A percentile compares a stretch with the other conserved stretches of the same genome.
Evolutionary conservation across 2,888 invertebrate species (phyloP).

Genomic region (Erebia ligea): DNA sequence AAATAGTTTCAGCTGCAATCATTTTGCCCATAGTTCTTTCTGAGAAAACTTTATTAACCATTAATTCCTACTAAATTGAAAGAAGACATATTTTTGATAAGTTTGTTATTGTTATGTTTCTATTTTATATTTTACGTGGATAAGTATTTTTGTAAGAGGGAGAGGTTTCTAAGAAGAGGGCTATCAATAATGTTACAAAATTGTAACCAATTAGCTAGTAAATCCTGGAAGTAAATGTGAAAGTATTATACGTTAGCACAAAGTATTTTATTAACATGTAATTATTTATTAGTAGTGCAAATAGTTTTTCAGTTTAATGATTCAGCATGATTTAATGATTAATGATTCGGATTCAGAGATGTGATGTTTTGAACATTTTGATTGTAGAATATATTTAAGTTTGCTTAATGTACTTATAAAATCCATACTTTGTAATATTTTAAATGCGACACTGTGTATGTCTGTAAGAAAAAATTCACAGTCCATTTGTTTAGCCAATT

Average conservation of each 20-base stretch:
- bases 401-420: too few species aligned
- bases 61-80: background rate
- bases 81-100: constrained; percentile 33
- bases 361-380: background rate
- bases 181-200: constrained; percentile 9
- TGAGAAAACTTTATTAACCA: constrained; percentile 20
- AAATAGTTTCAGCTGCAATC: too few species aligned
- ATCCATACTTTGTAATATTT: too few species aligned
- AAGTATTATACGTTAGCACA: constrained; percentile 19
- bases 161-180: too few species aligned
- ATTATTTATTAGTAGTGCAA: background rate
- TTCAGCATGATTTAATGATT: background rate
- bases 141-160: constrained; percentile 20
- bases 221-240: constrained; percentile 13
- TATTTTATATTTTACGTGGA: constrained; percentile 21
- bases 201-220: background rate
- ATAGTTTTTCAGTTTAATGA: background rate
- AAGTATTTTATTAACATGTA: background rate
- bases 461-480: too few species aligned
- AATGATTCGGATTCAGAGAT: background rate
- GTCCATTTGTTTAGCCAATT: too few species aligned
- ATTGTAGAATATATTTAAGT: background rate
- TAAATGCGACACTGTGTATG: too few species aligned
- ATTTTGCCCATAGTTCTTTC: constrained; percentile 2
- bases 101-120: constrained; percentile 31